Conservation (phyloP, 2,888 invertebrate species). For the Beris morrisii region DNA sequence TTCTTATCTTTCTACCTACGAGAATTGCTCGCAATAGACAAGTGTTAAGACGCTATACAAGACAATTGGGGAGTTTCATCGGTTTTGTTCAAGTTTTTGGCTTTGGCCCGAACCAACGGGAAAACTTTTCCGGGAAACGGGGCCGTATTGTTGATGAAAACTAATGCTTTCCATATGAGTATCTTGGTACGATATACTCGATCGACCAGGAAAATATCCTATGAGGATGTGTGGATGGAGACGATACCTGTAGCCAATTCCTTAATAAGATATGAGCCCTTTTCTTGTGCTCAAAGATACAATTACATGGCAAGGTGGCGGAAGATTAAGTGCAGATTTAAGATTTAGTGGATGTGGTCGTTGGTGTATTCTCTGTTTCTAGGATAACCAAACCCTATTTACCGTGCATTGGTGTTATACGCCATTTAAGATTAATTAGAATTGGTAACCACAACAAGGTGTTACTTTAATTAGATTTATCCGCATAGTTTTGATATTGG, state of each 20-base stretch:
- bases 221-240: not conserved
- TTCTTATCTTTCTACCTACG: constrained; percentile 18
- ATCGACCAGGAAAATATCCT: constrained; percentile 12
- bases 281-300: constrained; percentile 25
- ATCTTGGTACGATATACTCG: constrained; percentile 3
- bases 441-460: constrained; percentile 40
- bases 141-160: constrained; percentile 27
- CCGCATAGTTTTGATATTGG: constrained; percentile 17
- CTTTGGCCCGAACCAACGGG: not conserved
- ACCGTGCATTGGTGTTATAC: constrained; percentile 14
- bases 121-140: constrained; percentile 1
- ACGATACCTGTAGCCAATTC: constrained; percentile 28
- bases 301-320: constrained; percentile 29
- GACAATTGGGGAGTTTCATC: constrained; percentile 17
- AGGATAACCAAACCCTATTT: not conserved
- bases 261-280: constrained; percentile 32
- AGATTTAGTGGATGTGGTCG: constrained; percentile 34
- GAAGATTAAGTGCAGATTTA: constrained; percentile 35
- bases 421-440: constrained; percentile 39
- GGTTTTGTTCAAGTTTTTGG: constrained; percentile 4
- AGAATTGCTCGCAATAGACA: not conserved
- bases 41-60: constrained; percentile 6
- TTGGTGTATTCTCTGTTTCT: constrained; percentile 3
- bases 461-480: constrained; percentile 40
- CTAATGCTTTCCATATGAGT: constrained; percentile 25